Evolutionary conservation across 2,888 invertebrate species (phyloP).

Genomic region (Phalera bucephala): DNA sequence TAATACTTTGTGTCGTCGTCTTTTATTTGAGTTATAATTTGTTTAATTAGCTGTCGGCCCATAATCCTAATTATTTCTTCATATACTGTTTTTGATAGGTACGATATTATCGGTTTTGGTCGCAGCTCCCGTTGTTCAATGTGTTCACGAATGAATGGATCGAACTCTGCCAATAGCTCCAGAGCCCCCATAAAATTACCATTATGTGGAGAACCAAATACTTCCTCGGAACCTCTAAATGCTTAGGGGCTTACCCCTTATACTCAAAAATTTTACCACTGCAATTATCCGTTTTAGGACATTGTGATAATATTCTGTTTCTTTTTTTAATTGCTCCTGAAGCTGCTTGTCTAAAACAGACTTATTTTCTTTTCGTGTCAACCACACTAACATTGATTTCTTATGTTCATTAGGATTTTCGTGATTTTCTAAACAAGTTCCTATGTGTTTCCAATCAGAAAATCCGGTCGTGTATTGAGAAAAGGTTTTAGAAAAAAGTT

Average conservation of each 20-base stretch:
- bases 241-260: slow-evolving; percentile 14
- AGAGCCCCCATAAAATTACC: slow-evolving; percentile 10
- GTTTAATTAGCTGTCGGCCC: too few relatives aligned
- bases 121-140: slow-evolving; percentile 13
- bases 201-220: slow-evolving; percentile 15
- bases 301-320: slow-evolving; percentile 17
- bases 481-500: too few relatives aligned
- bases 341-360: slow-evolving; percentile 13
- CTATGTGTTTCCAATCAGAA: slow-evolving; percentile 13
- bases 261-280: slow-evolving; percentile 15
- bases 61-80: slow-evolving; percentile 13
- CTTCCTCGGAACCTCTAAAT: slow-evolving; percentile 16
- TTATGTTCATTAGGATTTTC: slow-evolving; percentile 13
- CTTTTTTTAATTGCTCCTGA: slow-evolving; percentile 13
- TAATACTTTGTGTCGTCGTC: slow-evolving; percentile 13
- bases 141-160: slow-evolving; percentile 9
- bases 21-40: slow-evolving; percentile 9
- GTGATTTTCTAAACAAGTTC: background rate
- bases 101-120: slow-evolving; percentile 11
- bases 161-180: slow-evolving; percentile 6
- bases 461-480: slow-evolving; percentile 11
- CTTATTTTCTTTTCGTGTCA: slow-evolving; percentile 13
- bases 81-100: slow-evolving; percentile 13
- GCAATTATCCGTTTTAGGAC: slow-evolving; percentile 16
- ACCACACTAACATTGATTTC: slow-evolving; percentile 10